A percentile compares a stretch with the other conserved stretches of the same genome.
Evolutionary conservation across 2,113 vertebrate genomes (phyloP).

Genomic region (Ciconia boyciana): DNA sequence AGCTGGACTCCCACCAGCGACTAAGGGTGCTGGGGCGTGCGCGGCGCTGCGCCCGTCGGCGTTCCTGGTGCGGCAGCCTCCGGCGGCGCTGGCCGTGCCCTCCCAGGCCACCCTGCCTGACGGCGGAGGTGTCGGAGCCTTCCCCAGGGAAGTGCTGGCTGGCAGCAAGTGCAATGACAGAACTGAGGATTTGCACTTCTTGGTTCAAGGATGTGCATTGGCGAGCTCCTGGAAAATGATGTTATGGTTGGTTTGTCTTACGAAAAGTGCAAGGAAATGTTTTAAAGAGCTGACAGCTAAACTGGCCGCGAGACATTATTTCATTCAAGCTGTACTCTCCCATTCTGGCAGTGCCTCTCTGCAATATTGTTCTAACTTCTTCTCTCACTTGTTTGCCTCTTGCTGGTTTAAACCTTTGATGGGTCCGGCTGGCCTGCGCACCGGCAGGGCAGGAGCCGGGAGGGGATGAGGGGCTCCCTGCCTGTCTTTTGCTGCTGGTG

Average conservation of each 20-base stretch:
- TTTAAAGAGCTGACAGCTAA: neutral
- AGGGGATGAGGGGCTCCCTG: neutral
- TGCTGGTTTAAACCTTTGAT: neutral
- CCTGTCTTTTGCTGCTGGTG: neutral
- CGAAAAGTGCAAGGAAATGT: neutral
- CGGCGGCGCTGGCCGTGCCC: accelerated
- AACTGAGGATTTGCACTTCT: neutral
- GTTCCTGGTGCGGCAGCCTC: neutral
- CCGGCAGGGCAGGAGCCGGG: accelerated
- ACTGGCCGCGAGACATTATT: accelerated
- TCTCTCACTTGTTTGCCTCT: neutral
- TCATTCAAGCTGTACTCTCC: neutral
- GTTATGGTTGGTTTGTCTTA: neutral
- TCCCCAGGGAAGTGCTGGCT: neutral
- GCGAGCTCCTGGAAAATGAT: neutral
- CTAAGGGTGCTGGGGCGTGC: neutral
- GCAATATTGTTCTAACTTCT: neutral
- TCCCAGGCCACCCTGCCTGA: neutral
- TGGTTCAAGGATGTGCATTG: neutral
- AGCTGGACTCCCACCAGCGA: accelerated
- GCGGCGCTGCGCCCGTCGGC: accelerated
- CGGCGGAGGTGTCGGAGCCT: accelerated
- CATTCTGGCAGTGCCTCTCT: neutral
- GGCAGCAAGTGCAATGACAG: neutral
- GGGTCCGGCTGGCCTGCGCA: neutral